These are phyloP conservation scores for Neosilurus hyrtlii DNA, from an alignment of 2,797 vertebrate species.

Conservation along the genomic window DNA sequence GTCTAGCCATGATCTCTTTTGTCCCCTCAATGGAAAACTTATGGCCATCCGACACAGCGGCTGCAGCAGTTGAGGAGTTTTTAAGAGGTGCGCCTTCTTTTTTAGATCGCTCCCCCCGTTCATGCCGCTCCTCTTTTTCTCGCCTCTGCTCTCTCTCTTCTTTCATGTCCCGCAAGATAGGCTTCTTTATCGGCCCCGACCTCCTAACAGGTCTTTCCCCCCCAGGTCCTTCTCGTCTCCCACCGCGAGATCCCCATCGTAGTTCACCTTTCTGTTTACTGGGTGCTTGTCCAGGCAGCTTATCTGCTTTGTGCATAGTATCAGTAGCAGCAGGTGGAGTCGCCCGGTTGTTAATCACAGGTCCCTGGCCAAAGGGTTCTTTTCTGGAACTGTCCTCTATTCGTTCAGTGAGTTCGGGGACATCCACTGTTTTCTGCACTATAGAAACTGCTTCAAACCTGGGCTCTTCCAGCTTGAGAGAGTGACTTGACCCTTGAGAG, in stretches of 20 bases:
- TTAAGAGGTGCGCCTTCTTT: constrained; percentile 65
- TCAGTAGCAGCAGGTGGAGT: constrained; percentile 73
- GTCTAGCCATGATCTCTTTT: constrained; percentile 68
- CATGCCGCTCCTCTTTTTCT: constrained; percentile 86
- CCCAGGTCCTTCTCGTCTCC: constrained; percentile 82
- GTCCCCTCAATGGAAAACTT: constrained; percentile 73
- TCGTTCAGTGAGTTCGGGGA: constrained; percentile 79
- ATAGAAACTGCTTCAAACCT: constrained; percentile 74
- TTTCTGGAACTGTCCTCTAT: constrained; percentile 83
- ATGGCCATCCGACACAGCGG: constrained; percentile 63
- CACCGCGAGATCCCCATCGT: constrained; percentile 86
- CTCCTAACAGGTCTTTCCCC: constrained; percentile 87
- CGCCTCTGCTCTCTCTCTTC: constrained; percentile 93
- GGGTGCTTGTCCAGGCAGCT: constrained; percentile 70
- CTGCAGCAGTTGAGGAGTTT: constrained; percentile 59
- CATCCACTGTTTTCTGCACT: constrained; percentile 77
- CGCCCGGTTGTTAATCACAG: constrained; percentile 67
- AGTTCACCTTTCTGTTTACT: constrained; percentile 91
- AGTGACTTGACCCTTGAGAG: constrained; percentile 88
- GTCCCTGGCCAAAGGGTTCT: constrained; percentile 78
- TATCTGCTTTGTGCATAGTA: constrained; percentile 84
- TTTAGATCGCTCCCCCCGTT: constrained; percentile 74
- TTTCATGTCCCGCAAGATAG: constrained; percentile 96
- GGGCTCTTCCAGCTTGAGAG: constrained; percentile 85
- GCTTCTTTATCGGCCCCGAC: constrained; percentile 97